phyloP scores from a whole-genome alignment of 2,888 invertebrate genomes.

The Anodontia alba region DNA sequence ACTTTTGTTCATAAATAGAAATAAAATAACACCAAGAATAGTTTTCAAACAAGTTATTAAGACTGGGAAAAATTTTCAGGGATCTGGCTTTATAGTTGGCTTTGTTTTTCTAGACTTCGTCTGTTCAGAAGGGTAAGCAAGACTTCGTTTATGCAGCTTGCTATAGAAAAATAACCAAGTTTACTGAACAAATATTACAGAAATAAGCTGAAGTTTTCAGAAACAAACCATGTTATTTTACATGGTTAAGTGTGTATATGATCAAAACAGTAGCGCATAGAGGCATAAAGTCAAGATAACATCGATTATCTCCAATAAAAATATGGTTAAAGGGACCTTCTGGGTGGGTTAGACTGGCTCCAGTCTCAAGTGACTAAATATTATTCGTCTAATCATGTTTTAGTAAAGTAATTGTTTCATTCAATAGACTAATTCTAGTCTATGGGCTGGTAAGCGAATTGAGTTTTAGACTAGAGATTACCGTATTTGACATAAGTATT shows the following conservation, averaged over 20 bases:
- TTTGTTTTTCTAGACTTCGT: conserved; percentile 3
- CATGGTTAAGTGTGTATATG: conserved; percentile 37
- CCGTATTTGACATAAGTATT: too few relatives aligned
- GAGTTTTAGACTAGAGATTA: too few relatives aligned
- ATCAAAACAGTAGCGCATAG: conserved; percentile 38
- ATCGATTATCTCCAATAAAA: not conserved
- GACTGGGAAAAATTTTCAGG: not conserved
- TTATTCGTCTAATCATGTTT: too few relatives aligned
- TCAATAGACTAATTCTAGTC: too few relatives aligned
- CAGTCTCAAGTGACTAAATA: not conserved
- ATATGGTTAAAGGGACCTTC: not conserved
- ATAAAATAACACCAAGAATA: too few relatives aligned
- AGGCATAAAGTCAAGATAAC: conserved; percentile 10
- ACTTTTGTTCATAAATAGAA: too few relatives aligned
- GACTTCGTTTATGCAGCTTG: conserved; percentile 38
- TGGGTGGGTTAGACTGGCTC: not conserved
- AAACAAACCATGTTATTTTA: conserved; percentile 16
- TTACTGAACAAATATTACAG: conserved; percentile 53
- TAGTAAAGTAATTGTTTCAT: too few relatives aligned
- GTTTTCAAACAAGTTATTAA: too few relatives aligned
- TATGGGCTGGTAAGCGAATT: too few relatives aligned
- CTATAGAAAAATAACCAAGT: conserved; percentile 50
- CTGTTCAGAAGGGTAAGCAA: conserved; percentile 34
- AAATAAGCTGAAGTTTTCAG: conserved; percentile 28
- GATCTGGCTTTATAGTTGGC: conserved; percentile 7